Base-by-base conservation (phyloP, 2,888 invertebrate genomes). In the Bugula neritina region DNA sequence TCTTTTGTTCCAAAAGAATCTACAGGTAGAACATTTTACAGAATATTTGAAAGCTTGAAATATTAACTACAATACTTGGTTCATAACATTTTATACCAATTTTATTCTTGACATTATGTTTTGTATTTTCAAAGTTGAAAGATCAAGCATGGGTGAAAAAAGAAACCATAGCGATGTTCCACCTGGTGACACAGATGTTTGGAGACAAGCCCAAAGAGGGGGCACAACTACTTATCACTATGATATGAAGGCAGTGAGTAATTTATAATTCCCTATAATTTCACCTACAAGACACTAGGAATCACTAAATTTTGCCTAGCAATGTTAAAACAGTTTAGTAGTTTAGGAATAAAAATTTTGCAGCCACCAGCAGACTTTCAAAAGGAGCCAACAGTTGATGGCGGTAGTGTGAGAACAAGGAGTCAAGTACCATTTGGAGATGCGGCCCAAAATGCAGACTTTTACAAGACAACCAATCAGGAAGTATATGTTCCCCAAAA, bases 161-260 rank as follows among this genome's bases (percentile, higher is more conserved):
- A 74, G 82, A n/a, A 82, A 82, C 75, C 79, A 80, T 71, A 81
- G 81, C 74, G 81, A 80, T 72, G 75, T 81, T 23, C 82, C 82
- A 0, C 76, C 74, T 31, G 82, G 82, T 3, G 81, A 82, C 71
- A 70, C 76, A 5, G 78, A 81, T 54, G 74, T 29, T 2, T 70
- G 70, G 70, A 70, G 70, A 70, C 70, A 70, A 54, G 70, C 54
- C 2, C 70, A 70, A 23, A n/a, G 70, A 25, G 70, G 70, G 17
- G 43, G 52, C 3, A 70, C 70, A 70, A 70, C 70, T 43, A 70
- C 52, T 2, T 70, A 70, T 23, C 52, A 43, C 35, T 70, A 23
- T 17, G 52, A 70, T 29, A 70, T 70, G 70, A 35, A 54, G 29
- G 5, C 70, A 10, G 70, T 70, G 52, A 70, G 52, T 70, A 35